Evolutionary conservation across 1,140 invertebrate genomes (phyloP).

Genomic region (Cydia strobilella): DNA sequence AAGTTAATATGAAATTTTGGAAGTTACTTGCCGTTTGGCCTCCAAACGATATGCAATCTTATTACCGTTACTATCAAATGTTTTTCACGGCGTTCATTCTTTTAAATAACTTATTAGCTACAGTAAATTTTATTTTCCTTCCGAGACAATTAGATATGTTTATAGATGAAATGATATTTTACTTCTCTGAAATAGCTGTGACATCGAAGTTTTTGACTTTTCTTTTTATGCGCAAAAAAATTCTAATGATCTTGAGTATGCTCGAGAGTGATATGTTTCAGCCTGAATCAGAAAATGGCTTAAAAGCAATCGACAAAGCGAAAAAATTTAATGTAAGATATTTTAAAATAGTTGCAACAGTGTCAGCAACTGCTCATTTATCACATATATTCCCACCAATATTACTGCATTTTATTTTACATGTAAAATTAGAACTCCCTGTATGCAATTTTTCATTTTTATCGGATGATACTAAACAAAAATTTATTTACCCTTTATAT

Average conservation of each 20-base stretch:
- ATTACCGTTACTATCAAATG: constrained; percentile 49
- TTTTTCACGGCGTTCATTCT: constrained; percentile 47
- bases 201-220: constrained; percentile 58
- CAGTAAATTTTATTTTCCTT: constrained; percentile 59
- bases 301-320: constrained; percentile 48
- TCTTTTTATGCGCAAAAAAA: constrained; percentile 46
- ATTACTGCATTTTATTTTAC: constrained; percentile 49
- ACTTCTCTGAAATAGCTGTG: constrained; percentile 52
- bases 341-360: constrained; percentile 52
- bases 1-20: constrained; percentile 51
- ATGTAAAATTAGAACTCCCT: constrained; percentile 46
- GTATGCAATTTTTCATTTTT: constrained; percentile 60
- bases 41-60: constrained; percentile 35
- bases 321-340: constrained; percentile 56
- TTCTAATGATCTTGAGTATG: constrained; percentile 47
- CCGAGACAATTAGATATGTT: constrained; percentile 53
- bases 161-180: constrained; percentile 61
- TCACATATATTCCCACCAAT: constrained; percentile 51
- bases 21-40: constrained; percentile 56
- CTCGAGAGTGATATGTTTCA: constrained; percentile 62
- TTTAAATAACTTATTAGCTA: constrained; percentile 43
- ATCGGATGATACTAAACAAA: constrained; percentile 43
- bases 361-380: constrained; percentile 53
- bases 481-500: constrained; percentile 55
- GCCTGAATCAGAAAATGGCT: constrained; percentile 45